Evolutionary conservation across 2,113 vertebrate genomes (phyloP), one percentile per base, ranked within the genome.

Genomic region (Megaceryle torquata): DNA sequence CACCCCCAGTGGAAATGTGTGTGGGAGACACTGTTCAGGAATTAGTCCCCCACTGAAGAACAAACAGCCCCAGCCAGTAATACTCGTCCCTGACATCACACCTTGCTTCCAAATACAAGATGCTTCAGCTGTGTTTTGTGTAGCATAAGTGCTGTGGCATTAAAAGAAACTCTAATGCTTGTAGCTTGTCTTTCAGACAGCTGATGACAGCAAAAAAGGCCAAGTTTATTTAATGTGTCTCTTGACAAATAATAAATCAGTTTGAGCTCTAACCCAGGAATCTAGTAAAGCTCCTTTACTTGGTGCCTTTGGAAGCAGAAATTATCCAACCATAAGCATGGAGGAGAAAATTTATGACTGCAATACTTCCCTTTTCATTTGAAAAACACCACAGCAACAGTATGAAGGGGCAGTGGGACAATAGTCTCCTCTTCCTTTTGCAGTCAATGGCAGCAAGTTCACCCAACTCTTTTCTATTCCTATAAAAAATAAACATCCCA

Each of bases 141-240:
- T 71, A 70, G 67, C 14, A 1, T 26, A 82, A 93, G 61, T 91
- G 65, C 64, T 57, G 44, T 71, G 65, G 68, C 83, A 95, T 95
- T 93, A 93, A 94, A 95, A 81, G 82, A 84, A 87, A 84, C 74
- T 57, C 65, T 75, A 77, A 87, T 86, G 86, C 82, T 86, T 84
- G 57, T 91, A 88, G 82, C 93, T 91, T 5, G 12, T 91, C 70
- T 94, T 91, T 95, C 74, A 91, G 94, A 71, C 81, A 92, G 80
- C 77, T 93, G 86, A 92, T 95, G 95, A 82, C 93, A 97, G 94
- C 89, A 93, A 61, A 92, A 97, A 93, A 95, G 74, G 61, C 77
- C 70, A 95, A 89, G 83, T 87, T 95, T 97, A 92, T 95, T 95
- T 97, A 94, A 96, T 87, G 74, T 76, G 43, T 69, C 94, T 95